Evolutionary conservation across 2,888 invertebrate genomes (phyloP).

Genomic region (Alviniconcha strummeri): DNA sequence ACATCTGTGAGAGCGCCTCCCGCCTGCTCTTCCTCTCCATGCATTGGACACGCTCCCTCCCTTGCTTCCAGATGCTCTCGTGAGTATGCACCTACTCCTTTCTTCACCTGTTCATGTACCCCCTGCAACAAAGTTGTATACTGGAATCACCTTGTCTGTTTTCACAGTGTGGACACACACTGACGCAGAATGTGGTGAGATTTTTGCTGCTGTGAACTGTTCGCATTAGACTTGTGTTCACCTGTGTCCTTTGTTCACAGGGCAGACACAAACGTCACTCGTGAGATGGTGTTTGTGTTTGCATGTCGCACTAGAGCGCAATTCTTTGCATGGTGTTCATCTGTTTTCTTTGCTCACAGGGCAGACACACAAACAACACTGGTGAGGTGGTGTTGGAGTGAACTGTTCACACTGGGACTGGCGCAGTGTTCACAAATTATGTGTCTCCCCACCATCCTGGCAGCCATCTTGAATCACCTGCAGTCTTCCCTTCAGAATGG

Average conservation of each 20-base stretch:
- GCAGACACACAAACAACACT: slow-evolving; percentile 88
- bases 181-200: background rate
- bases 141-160: too few species aligned
- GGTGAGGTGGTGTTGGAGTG: slow-evolving; percentile 92
- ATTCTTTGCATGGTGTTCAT: too few species aligned
- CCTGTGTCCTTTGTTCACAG: background rate
- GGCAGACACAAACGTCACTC: background rate
- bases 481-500: slow-evolving; percentile 83
- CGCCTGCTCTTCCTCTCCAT: slow-evolving; percentile 91
- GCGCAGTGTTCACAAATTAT: slow-evolving; percentile 89
- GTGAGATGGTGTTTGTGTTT: background rate
- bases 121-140: too few species aligned
- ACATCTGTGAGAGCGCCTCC: slow-evolving; percentile 95
- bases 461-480: slow-evolving; percentile 87
- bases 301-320: too few species aligned
- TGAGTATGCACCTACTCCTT: slow-evolving; percentile 70
- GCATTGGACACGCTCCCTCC: slow-evolving; percentile 91
- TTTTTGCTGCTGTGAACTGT: background rate
- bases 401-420: slow-evolving; percentile 91
- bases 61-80: slow-evolving; percentile 87
- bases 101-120: too few species aligned
- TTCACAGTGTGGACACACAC: background rate
- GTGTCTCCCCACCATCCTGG: slow-evolving; percentile 86
- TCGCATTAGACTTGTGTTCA: background rate
- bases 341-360: slow-evolving; percentile 74